These are phyloP conservation scores for Drosophila sturtevanti DNA, from an alignment of 1,140 invertebrate species.

Conservation along the genomic window DNA sequence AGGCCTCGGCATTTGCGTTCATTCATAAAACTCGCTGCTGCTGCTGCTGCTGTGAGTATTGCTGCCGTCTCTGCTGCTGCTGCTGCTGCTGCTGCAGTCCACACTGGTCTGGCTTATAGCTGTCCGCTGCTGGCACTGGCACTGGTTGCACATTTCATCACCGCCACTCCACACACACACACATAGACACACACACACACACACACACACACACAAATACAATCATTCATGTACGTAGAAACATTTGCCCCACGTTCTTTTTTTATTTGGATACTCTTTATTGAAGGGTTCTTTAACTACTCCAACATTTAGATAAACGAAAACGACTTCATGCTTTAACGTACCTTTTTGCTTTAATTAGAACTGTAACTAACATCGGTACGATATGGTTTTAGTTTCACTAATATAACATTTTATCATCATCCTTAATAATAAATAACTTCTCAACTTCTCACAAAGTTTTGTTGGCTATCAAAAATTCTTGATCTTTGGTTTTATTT, in stretches of 20 bases:
- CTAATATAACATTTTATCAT: too few species aligned
- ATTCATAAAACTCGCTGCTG: slow-evolving; percentile 56
- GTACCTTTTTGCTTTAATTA: too few species aligned
- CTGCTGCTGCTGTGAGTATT: slow-evolving; percentile 7
- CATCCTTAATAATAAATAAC: too few species aligned
- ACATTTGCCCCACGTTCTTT: slow-evolving; percentile 18
- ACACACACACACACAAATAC: background rate
- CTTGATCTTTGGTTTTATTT: too few species aligned
- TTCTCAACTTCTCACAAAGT: too few species aligned
- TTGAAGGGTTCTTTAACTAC: background rate
- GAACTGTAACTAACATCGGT: too few species aligned
- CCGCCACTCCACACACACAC: slow-evolving; percentile 39
- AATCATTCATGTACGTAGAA: background rate
- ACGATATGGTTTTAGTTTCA: too few species aligned
- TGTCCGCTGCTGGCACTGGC: slow-evolving; percentile 22
- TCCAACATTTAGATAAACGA: background rate
- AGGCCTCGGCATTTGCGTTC: slow-evolving; percentile 41
- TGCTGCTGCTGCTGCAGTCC: slow-evolving; percentile 6
- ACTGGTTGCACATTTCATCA: slow-evolving; percentile 62
- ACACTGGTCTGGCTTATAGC: slow-evolving; percentile 43
- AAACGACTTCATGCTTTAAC: too few species aligned
- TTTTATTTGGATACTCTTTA: slow-evolving; percentile 23
- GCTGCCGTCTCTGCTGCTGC: background rate
- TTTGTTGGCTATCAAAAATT: too few species aligned
- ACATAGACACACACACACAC: slow-evolving; percentile 10